Evolutionary conservation across 2,888 invertebrate genomes (phyloP).

Genomic region (Limnephilus rhombicus): DNA sequence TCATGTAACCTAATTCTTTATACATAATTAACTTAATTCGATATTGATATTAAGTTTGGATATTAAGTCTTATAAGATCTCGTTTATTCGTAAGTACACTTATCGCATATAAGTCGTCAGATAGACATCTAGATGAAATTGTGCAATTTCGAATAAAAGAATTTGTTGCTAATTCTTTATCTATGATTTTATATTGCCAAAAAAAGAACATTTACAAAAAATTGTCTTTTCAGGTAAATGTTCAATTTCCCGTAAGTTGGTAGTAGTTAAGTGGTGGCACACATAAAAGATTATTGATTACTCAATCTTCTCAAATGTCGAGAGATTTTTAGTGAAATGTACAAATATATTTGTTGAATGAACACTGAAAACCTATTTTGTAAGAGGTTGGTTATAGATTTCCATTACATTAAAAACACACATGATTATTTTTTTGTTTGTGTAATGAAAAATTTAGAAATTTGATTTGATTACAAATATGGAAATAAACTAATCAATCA

Average conservation of each 20-base stretch:
- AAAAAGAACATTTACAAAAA: background rate
- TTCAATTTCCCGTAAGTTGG: too few relatives aligned
- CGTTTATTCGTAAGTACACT: background rate
- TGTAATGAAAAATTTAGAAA: background rate
- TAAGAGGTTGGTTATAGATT: background rate
- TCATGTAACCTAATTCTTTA: background rate
- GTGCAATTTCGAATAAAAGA: background rate
- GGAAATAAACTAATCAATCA: background rate
- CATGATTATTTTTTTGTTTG: background rate
- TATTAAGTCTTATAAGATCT: conserved; percentile 22
- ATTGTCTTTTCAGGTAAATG: background rate
- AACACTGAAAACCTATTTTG: background rate
- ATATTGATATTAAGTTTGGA: background rate
- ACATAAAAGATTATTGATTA: background rate
- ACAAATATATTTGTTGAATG: background rate
- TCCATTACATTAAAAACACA: background rate
- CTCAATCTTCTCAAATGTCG: background rate
- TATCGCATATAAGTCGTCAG: background rate
- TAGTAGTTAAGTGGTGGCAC: background rate
- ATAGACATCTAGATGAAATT: background rate
- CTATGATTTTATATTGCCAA: background rate
- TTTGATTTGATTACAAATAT: background rate
- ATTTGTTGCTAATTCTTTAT: background rate
- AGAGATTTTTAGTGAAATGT: background rate
- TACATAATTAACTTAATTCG: background rate